A percentile compares a stretch with the other conserved stretches of the same genome.
These are phyloP conservation scores for Falco punctatus DNA, from an alignment of 2,113 vertebrate species.

Conservation along the genomic window DNA sequence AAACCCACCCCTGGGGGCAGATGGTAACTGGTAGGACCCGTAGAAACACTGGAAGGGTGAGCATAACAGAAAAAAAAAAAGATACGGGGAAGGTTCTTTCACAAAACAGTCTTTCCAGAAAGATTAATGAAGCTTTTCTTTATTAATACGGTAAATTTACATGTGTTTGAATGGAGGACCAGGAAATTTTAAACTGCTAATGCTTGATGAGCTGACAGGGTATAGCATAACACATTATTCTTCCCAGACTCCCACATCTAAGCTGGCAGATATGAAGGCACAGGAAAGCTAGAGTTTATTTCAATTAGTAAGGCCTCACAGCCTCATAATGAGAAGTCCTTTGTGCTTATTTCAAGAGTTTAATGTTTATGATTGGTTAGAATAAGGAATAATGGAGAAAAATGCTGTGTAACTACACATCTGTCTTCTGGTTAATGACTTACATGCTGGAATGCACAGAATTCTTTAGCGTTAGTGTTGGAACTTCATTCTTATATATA, in stretches of 20 bases:
- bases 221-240: not conserved
- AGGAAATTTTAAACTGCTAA: not conserved
- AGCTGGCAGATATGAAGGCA: not conserved
- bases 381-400: not conserved
- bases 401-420: not conserved
- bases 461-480: not conserved
- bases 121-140: not conserved
- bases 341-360: not conserved
- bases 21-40: not conserved
- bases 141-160: not conserved
- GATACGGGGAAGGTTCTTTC: not conserved
- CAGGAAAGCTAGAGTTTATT: not conserved
- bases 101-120: not conserved
- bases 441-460: not conserved
- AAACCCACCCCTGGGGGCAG: not conserved
- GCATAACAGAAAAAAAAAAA: not conserved
- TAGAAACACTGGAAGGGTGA: not conserved
- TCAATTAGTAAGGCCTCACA: not conserved
- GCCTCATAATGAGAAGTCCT: not conserved
- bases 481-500: not conserved
- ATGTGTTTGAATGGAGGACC: not conserved
- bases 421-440: not conserved
- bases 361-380: not conserved
- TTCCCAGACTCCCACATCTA: not conserved
- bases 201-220: not conserved